Percentiles rank a stretch among this genome's conserved stretches.
phyloP scores from a whole-genome alignment of 2,113 vertebrate species.

The Antechinus stuartii region DNA sequence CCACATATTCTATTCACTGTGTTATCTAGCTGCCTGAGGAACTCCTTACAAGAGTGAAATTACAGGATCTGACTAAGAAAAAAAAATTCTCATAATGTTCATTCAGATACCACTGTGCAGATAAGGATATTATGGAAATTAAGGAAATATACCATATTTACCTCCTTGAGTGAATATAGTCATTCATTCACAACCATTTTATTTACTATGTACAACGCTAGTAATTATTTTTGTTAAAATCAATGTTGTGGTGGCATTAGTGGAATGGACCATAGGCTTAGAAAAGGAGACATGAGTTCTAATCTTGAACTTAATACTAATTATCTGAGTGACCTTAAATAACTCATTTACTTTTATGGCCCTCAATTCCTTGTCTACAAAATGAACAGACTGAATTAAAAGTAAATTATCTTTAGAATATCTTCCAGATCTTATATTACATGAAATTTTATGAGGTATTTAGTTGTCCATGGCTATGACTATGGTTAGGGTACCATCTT shows the following conservation, averaged over 20 bases:
- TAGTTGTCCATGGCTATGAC: not conserved
- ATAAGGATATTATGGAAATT: not conserved
- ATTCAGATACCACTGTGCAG: not conserved
- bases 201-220: not conserved
- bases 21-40: not conserved
- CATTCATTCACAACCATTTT: not conserved
- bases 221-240: not conserved
- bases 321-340: not conserved
- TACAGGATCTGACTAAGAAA: not conserved
- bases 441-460: not conserved
- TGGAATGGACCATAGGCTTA: not conserved
- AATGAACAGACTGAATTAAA: not conserved
- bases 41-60: not conserved
- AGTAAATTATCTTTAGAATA: not conserved
- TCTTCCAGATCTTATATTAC: not conserved
- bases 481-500: not conserved
- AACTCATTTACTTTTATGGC: not conserved
- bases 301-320: not conserved
- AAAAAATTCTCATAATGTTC: not conserved
- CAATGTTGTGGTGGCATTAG: not conserved
- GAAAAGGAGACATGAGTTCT: not conserved
- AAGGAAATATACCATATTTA: not conserved
- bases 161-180: not conserved
- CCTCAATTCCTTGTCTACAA: not conserved
- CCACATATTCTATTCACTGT: not conserved